These are phyloP conservation scores for Eremophila alpestris DNA, from an alignment of 2,797 vertebrate species.

Conservation along the genomic window DNA sequence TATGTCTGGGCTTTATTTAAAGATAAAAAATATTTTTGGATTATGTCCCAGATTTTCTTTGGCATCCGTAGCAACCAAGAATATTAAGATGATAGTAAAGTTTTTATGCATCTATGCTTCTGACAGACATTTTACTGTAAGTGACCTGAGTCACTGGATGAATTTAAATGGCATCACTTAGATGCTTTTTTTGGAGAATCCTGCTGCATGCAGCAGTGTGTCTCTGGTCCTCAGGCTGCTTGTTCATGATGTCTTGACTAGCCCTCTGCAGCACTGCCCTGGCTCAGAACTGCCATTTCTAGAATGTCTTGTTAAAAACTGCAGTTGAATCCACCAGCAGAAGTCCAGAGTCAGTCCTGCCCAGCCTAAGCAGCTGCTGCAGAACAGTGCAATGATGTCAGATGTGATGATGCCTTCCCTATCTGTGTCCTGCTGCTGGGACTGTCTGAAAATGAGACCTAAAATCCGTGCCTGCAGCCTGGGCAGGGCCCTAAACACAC, in stretches of 20 bases:
- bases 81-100: conserved; percentile 9
- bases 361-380: neutral
- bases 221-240: neutral
- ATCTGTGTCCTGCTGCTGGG: neutral
- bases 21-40: conserved; percentile 29
- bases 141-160: neutral
- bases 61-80: neutral
- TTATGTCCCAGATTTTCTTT: conserved; percentile 25
- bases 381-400: neutral
- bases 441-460: neutral
- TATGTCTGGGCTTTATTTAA: conserved; percentile 33
- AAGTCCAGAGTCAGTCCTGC: neutral
- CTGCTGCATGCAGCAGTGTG: accelerated
- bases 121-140: neutral
- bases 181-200: neutral
- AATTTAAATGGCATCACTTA: neutral
- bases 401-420: neutral
- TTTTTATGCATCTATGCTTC: neutral
- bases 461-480: neutral
- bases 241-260: neutral
- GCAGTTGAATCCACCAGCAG: neutral
- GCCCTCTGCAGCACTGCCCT: neutral
- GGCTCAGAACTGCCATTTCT: neutral
- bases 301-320: neutral
- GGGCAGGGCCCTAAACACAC: neutral